A percentile compares a stretch with the other conserved stretches of the same genome.
Evolutionary conservation across 2,113 vertebrate genomes (phyloP).

Genomic region (Aplodontia rufa): DNA sequence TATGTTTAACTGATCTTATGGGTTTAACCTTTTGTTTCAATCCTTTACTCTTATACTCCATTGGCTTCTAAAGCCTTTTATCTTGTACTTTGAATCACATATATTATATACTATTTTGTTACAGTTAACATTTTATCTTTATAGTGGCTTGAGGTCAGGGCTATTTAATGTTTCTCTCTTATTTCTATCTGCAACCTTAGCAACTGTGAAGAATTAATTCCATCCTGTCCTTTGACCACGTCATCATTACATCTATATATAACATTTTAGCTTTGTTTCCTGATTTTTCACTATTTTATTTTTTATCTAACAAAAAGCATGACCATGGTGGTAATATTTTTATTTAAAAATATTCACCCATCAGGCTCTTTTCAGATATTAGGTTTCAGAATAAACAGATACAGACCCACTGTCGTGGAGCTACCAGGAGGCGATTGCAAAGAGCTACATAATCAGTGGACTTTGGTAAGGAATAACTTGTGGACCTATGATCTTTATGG

Average conservation of each 20-base stretch:
- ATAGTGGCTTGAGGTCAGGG: not conserved
- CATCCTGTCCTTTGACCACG: not conserved
- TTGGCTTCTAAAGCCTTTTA: not conserved
- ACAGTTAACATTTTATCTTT: not conserved
- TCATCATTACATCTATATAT: no score
- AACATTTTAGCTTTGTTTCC: not conserved
- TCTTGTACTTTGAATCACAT: not conserved
- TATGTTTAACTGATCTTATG: not conserved
- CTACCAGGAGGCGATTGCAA: not conserved
- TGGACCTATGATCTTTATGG: not conserved
- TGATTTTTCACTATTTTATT: not conserved
- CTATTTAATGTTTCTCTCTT: not conserved
- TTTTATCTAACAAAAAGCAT: not conserved
- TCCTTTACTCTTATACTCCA: not conserved
- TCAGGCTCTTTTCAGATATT: not conserved
- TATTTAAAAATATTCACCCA: not conserved
- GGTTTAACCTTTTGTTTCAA: not conserved
- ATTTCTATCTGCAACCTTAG: slow-evolving; percentile 9
- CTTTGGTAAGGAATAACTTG: not conserved
- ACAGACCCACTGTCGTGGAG: not conserved
- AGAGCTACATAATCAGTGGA: fast-evolving
- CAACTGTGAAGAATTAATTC: not conserved
- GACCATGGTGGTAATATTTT: not conserved
- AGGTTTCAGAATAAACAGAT: not conserved
- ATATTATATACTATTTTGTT: not conserved